A percentile compares a stretch with the other conserved stretches of the same genome.
Evolutionary conservation across 2,888 invertebrate genomes (phyloP).

Genomic region (Caenorhabditis drosophilae): DNA sequence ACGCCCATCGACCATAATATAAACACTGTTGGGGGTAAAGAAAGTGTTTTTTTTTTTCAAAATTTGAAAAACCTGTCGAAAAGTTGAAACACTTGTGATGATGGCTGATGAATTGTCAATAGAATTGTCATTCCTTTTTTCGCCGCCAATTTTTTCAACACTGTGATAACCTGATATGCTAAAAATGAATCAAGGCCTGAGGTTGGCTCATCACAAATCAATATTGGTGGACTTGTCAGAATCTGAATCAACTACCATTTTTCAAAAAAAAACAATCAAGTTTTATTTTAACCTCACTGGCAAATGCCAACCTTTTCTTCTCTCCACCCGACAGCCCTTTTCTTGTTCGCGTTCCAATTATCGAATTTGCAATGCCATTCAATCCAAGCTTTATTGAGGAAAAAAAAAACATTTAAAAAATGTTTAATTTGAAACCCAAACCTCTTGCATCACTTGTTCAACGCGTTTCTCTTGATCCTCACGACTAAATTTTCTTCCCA

Average conservation of each 20-base stretch:
- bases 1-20: conserved; percentile 59
- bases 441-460: conserved; percentile 73
- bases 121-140: conserved; percentile 84
- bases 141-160: conserved; percentile 70
- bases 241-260: conserved; percentile 61
- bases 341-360: conserved; percentile 80
- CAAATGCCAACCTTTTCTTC: conserved; percentile 87
- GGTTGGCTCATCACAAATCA: conserved; percentile 74
- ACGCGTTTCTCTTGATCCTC: conserved; percentile 77
- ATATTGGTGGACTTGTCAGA: conserved; percentile 72
- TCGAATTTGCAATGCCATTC: conserved; percentile 78
- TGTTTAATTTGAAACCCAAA: conserved; percentile 7
- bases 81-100: conserved; percentile 84
- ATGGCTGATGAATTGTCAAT: conserved; percentile 93
- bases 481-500: conserved; percentile 77
- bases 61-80: conserved; percentile 77
- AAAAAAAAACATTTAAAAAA: conserved; percentile 3
- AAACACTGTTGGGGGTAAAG: conserved; percentile 48
- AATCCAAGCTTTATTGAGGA: conserved; percentile 70
- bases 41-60: not conserved
- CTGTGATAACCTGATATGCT: conserved; percentile 55
- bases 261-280: not conserved
- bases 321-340: conserved; percentile 92
- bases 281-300: conserved; percentile 78
- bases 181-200: conserved; percentile 72